Evolutionary conservation across 2,888 invertebrate genomes (phyloP).

Genomic region (Priocnemis perturbator): DNA sequence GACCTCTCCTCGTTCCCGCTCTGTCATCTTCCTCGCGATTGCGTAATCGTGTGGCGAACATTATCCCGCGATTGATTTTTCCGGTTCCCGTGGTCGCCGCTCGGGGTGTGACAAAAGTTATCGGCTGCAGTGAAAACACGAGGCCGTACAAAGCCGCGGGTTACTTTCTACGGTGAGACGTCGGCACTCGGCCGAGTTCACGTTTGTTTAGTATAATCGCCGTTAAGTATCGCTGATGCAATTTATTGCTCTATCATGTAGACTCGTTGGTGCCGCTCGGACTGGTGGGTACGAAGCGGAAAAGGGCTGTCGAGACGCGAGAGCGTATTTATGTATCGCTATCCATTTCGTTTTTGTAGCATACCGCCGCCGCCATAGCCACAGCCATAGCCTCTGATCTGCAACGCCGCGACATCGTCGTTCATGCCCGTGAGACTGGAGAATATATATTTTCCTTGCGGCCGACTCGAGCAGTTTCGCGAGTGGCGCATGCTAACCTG

Average conservation of each 20-base stretch:
- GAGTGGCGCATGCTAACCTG: not conserved
- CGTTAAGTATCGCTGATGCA: conserved; percentile 26
- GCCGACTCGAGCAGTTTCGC: no score
- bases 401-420: no score
- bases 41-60: not conserved
- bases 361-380: not conserved
- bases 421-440: no score
- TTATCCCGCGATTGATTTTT: no score
- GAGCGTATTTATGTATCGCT: not conserved
- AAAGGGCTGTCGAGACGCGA: no score
- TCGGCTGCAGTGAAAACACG: conserved; percentile 23
- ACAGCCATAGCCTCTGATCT: no score
- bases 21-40: not conserved
- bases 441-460: not conserved
- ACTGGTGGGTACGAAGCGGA: not conserved
- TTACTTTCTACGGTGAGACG: conserved; percentile 39
- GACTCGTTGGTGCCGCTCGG: not conserved
- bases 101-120: conserved; percentile 8
- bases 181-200: conserved; percentile 14
- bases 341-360: not conserved
- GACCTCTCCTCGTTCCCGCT: not conserved
- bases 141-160: conserved; percentile 16
- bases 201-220: conserved; percentile 29
- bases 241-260: conserved; percentile 32
- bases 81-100: no score